phyloP scores from a whole-genome alignment of 2,888 invertebrate species.

The Julus scandinavius region DNA sequence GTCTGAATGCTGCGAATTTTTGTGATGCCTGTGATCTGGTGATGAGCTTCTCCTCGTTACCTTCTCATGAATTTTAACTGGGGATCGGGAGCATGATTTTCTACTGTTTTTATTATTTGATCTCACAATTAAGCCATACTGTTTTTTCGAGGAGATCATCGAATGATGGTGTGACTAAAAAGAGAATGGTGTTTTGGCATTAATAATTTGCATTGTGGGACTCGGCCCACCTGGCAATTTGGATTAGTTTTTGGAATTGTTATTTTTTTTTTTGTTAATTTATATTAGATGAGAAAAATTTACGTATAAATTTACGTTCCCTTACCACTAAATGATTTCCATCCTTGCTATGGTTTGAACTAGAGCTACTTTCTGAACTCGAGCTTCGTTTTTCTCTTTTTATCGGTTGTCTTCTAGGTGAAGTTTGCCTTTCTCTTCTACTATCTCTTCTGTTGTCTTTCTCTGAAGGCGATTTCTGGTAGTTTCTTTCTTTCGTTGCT shows the following conservation, averaged over 20 bases:
- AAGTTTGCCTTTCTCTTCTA: not conserved
- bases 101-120: not conserved
- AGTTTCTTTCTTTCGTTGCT: not conserved
- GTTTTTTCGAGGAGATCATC: not conserved
- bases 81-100: not conserved
- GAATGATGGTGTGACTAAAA: too few species aligned
- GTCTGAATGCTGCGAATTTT: conserved; percentile 45
- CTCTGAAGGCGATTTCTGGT: not conserved
- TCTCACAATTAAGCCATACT: not conserved
- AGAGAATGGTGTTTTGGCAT: too few species aligned
- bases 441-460: not conserved
- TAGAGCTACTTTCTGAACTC: not conserved
- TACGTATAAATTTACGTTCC: too few species aligned
- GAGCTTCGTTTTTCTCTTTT: not conserved
- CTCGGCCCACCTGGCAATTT: too few species aligned
- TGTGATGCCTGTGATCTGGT: not conserved
- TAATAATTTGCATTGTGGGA: too few species aligned
- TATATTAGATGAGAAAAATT: too few species aligned
- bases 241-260: too few species aligned
- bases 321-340: not conserved
- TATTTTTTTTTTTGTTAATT: too few species aligned
- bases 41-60: not conserved
- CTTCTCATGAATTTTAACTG: not conserved
- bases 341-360: not conserved
- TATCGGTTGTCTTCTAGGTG: not conserved